Evolutionary conservation across 2,888 invertebrate species (phyloP).

Genomic region (Dynastes hyllus): DNA sequence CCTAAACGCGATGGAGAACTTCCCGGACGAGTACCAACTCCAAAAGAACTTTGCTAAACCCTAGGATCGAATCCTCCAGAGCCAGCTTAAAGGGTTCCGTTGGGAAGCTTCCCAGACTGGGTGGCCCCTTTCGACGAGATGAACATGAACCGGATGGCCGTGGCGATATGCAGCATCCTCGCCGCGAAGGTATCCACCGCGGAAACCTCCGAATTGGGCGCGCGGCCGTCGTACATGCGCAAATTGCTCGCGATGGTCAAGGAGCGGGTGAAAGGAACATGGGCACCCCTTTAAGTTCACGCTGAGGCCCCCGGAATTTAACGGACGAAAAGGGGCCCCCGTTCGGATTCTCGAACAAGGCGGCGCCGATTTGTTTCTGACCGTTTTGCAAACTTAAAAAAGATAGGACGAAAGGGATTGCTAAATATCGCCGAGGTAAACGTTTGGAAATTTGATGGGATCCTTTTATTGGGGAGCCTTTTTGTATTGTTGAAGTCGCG

Average conservation of each 20-base stretch:
- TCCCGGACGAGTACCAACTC: constrained; percentile 79
- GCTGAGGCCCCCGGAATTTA: constrained; percentile 84
- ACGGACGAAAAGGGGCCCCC: constrained; percentile 88
- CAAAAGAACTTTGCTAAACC: constrained; percentile 83
- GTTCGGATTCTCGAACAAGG: constrained; percentile 79
- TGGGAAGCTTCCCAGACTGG: no score
- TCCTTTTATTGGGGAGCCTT: constrained; percentile 61
- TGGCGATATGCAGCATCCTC: constrained; percentile 85
- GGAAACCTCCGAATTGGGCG: constrained; percentile 80
- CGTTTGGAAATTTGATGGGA: no score
- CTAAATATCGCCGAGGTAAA: constrained; percentile 86
- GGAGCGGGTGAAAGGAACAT: constrained; percentile 66
- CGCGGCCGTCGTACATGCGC: constrained; percentile 79
- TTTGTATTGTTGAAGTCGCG: constrained; percentile 70
- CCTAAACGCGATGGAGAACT: constrained; percentile 80
- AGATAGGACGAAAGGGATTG: constrained; percentile 84
- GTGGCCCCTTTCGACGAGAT: constrained; percentile 81
- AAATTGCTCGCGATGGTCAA: constrained; percentile 78
- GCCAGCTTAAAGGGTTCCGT: constrained; percentile 70
- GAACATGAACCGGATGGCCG: constrained; percentile 84
- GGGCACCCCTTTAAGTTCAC: no score
- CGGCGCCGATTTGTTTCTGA: constrained; percentile 79
- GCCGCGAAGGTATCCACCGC: constrained; percentile 75
- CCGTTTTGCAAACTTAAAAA: constrained; percentile 78
- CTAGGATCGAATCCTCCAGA: constrained; percentile 85